These are phyloP conservation scores for Gambusia affinis DNA, from an alignment of 2,113 vertebrate genomes.

Conservation along the genomic window DNA sequence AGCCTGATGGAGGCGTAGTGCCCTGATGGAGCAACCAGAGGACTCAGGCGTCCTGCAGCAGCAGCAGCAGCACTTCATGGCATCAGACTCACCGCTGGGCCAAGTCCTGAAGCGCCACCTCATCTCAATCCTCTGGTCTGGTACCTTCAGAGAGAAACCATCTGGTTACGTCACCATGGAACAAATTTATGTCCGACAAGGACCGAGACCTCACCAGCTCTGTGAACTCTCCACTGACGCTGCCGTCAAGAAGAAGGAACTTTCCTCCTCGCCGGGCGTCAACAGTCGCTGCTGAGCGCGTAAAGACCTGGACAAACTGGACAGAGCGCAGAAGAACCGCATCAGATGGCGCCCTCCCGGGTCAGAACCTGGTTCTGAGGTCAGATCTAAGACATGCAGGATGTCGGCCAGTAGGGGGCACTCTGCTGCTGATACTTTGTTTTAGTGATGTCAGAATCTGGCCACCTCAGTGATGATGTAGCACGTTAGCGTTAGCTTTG, in stretches of 20 bases:
- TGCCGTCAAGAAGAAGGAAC: slow-evolving; percentile 89
- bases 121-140: slow-evolving; percentile 89
- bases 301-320: slow-evolving; percentile 92
- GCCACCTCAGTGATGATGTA: too few relatives aligned
- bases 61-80: not conserved
- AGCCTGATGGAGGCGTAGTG: slow-evolving; percentile 88
- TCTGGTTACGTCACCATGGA: slow-evolving; percentile 11
- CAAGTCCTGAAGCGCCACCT: slow-evolving; percentile 95
- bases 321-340: not conserved
- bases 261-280: slow-evolving; percentile 87
- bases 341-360: not conserved
- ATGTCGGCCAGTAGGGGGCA: too few relatives aligned
- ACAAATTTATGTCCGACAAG: not conserved
- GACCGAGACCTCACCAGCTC: slow-evolving; percentile 82
- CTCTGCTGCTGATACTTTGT: too few relatives aligned
- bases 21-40: slow-evolving; percentile 68
- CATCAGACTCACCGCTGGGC: slow-evolving; percentile 84
- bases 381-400: too few relatives aligned
- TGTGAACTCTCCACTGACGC: slow-evolving; percentile 87
- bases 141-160: slow-evolving; percentile 75
- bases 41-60: not conserved
- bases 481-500: too few relatives aligned
- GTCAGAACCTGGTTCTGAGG: not conserved
- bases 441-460: too few relatives aligned
- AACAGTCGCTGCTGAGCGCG: slow-evolving; percentile 82